Base-by-base conservation (phyloP, 2,113 vertebrate genomes). In the Emberiza fucata region DNA sequence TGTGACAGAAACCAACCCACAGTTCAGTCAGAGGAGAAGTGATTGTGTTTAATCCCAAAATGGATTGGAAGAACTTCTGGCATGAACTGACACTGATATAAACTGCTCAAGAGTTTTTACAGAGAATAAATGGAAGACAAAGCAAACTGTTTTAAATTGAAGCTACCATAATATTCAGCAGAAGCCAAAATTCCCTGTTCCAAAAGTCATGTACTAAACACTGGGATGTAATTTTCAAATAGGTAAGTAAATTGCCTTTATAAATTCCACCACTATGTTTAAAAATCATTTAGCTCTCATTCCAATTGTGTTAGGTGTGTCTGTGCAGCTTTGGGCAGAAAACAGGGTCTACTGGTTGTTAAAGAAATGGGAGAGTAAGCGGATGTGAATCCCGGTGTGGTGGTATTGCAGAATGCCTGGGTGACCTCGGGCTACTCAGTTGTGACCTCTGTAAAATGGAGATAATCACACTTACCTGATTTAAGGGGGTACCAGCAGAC, bases 391-490 rank as follows among this genome's bases (percentile, higher is more conserved):
- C 50, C 45, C 0, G 0, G 35, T 0, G 0, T 13, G 84, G 81
- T 39, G 27, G 40, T 88, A 90, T 57, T 0, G 0, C 71, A 78
- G 71, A 88, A 96, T 64, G 85, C 56, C 82, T 81, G 60, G 68
- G 72, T 81, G 85, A 95, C 82, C 96, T 92, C 3, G 0, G 64
- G 76, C 68, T 75, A 90, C 79, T 57, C 82, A 93, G 50, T 29
- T 83, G 71, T 86, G 85, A 93, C 92, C 94, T 86, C 63, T 10
- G 51, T 88, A 94, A 95, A 96, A 93, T 5, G 31, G 90, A 93
- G 79, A 95, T 93, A 93, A 96, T 93, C 89, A 86, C 37, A 78
- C 35, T 95, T 94, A 93, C 50, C 92, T 95, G 94, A 91, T 90
- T 86, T 82, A 51, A 84, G 45, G 82, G 61, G 44, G 88, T 90